These are phyloP conservation scores for Platyrinchus mystaceus DNA, from an alignment of 2,797 vertebrate species.

Conservation along the genomic window DNA sequence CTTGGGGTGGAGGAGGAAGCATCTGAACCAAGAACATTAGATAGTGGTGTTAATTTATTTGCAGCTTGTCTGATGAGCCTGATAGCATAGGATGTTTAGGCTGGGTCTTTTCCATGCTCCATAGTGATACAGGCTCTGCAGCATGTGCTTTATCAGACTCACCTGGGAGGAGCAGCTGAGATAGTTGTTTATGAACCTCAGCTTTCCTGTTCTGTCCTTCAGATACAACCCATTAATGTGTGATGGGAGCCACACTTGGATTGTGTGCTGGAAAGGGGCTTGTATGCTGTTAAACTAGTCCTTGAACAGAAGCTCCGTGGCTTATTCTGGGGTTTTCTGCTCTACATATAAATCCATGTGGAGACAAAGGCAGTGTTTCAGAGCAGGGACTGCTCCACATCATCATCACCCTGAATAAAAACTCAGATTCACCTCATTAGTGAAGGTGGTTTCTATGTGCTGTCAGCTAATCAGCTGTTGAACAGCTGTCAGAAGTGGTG, in stretches of 20 bases:
- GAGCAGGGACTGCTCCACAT: neutral
- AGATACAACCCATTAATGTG: neutral
- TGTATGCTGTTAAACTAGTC: neutral
- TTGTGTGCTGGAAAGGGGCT: neutral
- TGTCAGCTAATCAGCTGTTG: neutral
- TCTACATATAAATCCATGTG: neutral
- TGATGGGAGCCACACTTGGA: neutral
- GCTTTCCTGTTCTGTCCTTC: neutral
- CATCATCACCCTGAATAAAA: neutral
- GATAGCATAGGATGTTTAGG: neutral
- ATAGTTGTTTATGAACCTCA: neutral
- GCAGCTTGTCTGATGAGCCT: neutral
- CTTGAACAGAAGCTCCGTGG: neutral
- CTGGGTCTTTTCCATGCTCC: neutral
- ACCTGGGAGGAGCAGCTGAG: neutral
- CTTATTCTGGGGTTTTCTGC: neutral
- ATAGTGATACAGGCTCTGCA: neutral
- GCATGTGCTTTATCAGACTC: neutral
- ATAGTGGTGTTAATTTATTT: neutral
- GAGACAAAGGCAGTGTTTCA: neutral
- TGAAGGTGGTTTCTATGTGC: neutral
- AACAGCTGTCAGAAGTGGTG: neutral
- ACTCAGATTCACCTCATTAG: neutral
- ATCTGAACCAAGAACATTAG: neutral
- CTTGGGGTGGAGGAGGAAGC: neutral